Conservation (phyloP, 1,140 invertebrate genomes). For the Apocrypta bakeri region DNA sequence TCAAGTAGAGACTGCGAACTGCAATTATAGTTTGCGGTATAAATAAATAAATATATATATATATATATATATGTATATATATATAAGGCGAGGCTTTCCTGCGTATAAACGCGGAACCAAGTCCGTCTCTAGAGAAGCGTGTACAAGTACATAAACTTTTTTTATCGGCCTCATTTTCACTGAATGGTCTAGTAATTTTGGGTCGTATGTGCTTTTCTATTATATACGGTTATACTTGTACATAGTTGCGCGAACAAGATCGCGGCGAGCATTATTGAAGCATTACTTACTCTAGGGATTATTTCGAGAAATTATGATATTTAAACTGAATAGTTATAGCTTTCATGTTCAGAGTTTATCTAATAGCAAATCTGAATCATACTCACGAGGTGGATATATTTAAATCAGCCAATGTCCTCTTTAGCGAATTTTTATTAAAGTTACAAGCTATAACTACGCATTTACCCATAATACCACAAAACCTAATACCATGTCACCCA, state of each 20-base stretch:
- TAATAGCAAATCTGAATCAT: neutral
- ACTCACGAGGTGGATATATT: neutral
- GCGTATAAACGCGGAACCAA: slow-evolving; percentile 21
- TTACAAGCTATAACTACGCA: neutral
- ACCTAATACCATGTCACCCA: too few species aligned
- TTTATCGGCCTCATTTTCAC: slow-evolving; percentile 27
- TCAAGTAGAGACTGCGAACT: neutral
- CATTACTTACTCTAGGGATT: too few species aligned
- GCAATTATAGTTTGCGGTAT: neutral
- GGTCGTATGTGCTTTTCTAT: neutral
- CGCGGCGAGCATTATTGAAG: slow-evolving; percentile 4
- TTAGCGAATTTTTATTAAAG: neutral
- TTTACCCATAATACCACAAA: too few species aligned
- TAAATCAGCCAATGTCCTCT: too few species aligned
- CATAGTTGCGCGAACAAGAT: neutral
- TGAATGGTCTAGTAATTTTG: slow-evolving; percentile 44
- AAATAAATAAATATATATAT: too few species aligned
- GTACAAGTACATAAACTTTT: neutral
- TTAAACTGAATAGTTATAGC: too few species aligned
- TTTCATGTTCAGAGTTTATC: too few species aligned
- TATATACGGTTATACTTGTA: neutral
- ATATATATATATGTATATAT: too few species aligned
- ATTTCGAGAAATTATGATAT: too few species aligned
- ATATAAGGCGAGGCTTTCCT: neutral
- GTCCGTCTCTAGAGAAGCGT: neutral